Percentiles rank a stretch among this genome's conserved stretches.
These are phyloP conservation scores for Nasonia longicornis DNA, from an alignment of 1,140 invertebrate genomes.

Conservation along the genomic window DNA sequence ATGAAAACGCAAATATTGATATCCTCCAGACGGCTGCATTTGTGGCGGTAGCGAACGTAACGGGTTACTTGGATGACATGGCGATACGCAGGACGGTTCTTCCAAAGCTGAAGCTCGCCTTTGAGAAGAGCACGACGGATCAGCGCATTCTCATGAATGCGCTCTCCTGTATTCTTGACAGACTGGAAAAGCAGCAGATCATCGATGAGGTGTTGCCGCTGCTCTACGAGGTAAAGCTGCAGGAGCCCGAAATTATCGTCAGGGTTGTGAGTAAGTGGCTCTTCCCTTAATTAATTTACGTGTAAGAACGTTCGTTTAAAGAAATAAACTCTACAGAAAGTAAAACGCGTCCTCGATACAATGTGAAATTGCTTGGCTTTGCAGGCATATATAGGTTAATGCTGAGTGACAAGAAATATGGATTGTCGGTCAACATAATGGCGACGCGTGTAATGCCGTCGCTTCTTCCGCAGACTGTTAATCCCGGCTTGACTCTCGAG, in stretches of 20 bases:
- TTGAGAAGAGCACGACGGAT: constrained; percentile 86
- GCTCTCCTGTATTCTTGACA: constrained; percentile 82
- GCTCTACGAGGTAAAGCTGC: constrained; percentile 86
- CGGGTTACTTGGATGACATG: constrained; percentile 86
- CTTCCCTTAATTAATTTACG: neutral
- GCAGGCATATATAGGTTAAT: constrained; percentile 93
- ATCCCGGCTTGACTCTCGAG: constrained; percentile 89
- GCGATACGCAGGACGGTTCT: constrained; percentile 86
- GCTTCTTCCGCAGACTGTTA: constrained; percentile 92
- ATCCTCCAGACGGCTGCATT: constrained; percentile 85
- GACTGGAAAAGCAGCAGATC: constrained; percentile 89
- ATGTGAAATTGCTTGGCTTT: neutral
- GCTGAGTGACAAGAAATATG: constrained; percentile 92
- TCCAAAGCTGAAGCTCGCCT: constrained; percentile 88
- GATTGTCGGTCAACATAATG: constrained; percentile 90
- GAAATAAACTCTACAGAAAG: neutral
- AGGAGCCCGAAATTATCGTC: constrained; percentile 85
- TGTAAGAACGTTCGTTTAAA: no score
- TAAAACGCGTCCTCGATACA: neutral
- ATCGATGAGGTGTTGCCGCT: constrained; percentile 93
- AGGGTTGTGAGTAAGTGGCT: constrained; percentile 85
- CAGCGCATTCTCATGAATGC: constrained; percentile 83
- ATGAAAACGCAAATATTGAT: constrained; percentile 11
- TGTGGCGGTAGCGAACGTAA: constrained; percentile 87
- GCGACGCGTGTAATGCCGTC: constrained; percentile 94